Conservation (phyloP, 2,888 invertebrate genomes). For the Heteromurus nitidus region DNA sequence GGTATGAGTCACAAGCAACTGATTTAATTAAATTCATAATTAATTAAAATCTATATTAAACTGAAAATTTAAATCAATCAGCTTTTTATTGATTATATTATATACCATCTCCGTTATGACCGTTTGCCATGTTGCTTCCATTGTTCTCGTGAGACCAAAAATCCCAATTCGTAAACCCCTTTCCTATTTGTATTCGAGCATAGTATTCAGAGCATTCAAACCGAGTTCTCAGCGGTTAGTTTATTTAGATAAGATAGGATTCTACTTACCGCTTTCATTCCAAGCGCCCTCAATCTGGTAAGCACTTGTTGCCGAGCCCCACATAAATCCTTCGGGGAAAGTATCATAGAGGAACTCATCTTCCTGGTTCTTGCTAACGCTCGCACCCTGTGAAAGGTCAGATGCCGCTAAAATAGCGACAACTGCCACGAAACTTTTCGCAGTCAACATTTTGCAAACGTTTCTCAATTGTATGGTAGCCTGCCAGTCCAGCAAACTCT, state of each 20-base stretch:
- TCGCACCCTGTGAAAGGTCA: too few relatives aligned
- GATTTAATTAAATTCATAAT: too few relatives aligned
- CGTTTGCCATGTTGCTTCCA: constrained; percentile 74
- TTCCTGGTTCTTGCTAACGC: background rate
- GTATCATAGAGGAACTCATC: constrained; percentile 61
- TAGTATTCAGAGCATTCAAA: too few relatives aligned
- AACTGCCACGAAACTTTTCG: too few relatives aligned
- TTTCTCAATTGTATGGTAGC: too few relatives aligned
- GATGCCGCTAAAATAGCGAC: too few relatives aligned
- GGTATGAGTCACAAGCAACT: constrained; percentile 77
- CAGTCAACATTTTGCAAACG: too few relatives aligned
- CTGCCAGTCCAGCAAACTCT: too few relatives aligned
- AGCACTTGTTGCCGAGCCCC: constrained; percentile 63
- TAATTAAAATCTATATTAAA: too few relatives aligned
- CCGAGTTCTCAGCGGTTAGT: too few relatives aligned
- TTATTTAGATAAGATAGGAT: background rate
- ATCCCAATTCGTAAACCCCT: constrained; percentile 76
- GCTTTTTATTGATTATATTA: too few relatives aligned
- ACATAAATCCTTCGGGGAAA: constrained; percentile 65
- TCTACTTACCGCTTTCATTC: constrained; percentile 60
- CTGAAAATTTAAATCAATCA: too few relatives aligned
- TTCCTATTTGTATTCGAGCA: constrained; percentile 71
- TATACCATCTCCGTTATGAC: constrained; percentile 75
- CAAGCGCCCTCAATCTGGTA: constrained; percentile 69
- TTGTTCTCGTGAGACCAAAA: constrained; percentile 74